Evolutionary conservation across 2,797 vertebrate species (phyloP).

Genomic region (Hemibagrus guttatus): DNA sequence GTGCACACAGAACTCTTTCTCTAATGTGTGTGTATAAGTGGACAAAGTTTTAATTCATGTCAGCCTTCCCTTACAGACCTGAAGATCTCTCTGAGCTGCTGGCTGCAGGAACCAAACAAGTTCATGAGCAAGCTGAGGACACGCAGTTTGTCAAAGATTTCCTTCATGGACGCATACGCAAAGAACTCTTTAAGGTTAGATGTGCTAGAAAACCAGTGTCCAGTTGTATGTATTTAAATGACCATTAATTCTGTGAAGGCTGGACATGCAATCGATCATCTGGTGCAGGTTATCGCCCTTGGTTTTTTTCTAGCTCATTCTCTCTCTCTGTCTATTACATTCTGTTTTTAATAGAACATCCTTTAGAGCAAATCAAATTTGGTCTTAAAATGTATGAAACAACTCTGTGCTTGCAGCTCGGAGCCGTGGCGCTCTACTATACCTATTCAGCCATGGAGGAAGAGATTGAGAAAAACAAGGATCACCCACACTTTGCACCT

Average conservation of each 20-base stretch:
- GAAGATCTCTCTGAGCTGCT: slow-evolving; percentile 91
- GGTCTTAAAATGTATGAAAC: not conserved
- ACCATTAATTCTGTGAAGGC: not conserved
- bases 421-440: slow-evolving; percentile 88
- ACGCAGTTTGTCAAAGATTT: slow-evolving; percentile 96
- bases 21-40: not conserved
- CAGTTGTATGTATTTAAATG: not conserved
- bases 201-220: not conserved
- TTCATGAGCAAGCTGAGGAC: slow-evolving; percentile 91
- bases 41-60: not conserved
- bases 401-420: slow-evolving; percentile 75
- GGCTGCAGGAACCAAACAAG: slow-evolving; percentile 91
- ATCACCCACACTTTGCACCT: slow-evolving; percentile 84
- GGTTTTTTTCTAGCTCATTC: no score
- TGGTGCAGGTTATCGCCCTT: not conserved
- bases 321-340: not conserved
- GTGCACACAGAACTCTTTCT: not conserved
- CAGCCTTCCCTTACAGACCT: slow-evolving; percentile 68
- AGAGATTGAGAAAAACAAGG: slow-evolving; percentile 91
- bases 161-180: slow-evolving; percentile 87
- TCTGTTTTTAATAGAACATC: not conserved
- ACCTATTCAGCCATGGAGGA: slow-evolving; percentile 93
- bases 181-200: slow-evolving; percentile 91
- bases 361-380: not conserved
- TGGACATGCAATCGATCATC: not conserved